A percentile compares a stretch with the other conserved stretches of the same genome.
These are phyloP conservation scores for Nothoprocta perdicaria DNA, from an alignment of 2,113 vertebrate species.

Conservation along the genomic window DNA sequence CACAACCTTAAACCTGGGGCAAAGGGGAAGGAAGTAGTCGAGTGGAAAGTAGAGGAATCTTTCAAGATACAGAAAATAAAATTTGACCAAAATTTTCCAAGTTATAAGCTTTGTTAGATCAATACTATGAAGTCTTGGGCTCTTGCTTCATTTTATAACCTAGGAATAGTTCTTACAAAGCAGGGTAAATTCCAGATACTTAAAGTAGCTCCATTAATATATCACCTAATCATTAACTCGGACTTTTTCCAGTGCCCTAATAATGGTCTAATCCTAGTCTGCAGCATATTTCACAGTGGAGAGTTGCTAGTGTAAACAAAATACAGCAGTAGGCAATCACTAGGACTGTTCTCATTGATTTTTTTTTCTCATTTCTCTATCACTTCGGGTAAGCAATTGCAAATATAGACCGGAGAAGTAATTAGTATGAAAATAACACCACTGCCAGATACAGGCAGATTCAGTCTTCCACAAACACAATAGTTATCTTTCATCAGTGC, in stretches of 20 bases:
- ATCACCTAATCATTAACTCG: not conserved
- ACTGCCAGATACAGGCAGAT: constrained; percentile 27
- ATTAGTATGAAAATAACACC: constrained; percentile 21
- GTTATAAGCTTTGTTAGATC: not conserved
- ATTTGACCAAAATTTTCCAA: not conserved
- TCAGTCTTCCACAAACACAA: not conserved
- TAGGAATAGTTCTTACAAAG: not conserved
- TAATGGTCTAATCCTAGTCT: not conserved
- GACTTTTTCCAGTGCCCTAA: not conserved
- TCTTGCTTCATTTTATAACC: not conserved
- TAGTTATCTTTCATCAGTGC: not conserved
- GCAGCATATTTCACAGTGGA: not conserved
- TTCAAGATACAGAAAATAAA: not conserved
- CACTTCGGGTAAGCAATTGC: not conserved
- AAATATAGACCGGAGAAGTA: not conserved
- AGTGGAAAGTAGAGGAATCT: not conserved
- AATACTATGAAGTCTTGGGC: not conserved
- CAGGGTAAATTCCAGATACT: not conserved
- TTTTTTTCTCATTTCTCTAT: not conserved
- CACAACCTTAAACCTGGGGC: not conserved
- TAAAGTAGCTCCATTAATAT: not conserved
- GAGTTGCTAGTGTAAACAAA: not conserved
- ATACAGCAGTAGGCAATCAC: not conserved
- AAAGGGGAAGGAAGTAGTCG: not conserved
- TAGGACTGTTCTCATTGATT: not conserved